These are phyloP conservation scores for Nestor notabilis DNA, from an alignment of 2,113 vertebrate species.

Conservation along the genomic window DNA sequence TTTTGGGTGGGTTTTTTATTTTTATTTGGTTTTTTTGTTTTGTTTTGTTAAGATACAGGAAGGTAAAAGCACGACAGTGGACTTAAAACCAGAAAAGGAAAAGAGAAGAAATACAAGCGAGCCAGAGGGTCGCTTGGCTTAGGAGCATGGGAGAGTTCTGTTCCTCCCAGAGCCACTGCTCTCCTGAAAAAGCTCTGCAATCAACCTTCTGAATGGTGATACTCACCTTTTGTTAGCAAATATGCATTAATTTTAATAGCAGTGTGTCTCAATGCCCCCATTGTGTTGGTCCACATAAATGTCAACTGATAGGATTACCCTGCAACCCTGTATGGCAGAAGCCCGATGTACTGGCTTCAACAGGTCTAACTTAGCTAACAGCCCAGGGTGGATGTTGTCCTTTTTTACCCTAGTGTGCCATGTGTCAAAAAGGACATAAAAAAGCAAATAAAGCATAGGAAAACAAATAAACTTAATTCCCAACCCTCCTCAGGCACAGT, in stretches of 20 bases:
- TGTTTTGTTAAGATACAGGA: background rate
- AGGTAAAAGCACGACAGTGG: background rate
- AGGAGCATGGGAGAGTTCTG: background rate
- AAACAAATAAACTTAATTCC: background rate
- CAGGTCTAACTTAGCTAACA: background rate
- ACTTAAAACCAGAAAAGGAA: background rate
- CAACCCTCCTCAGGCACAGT: background rate
- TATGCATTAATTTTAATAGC: background rate
- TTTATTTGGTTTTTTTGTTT: background rate
- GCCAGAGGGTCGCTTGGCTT: rapidly evolving
- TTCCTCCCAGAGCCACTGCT: background rate
- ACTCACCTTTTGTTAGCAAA: background rate
- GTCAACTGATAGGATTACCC: background rate
- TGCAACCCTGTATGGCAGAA: background rate
- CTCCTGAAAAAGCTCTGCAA: background rate
- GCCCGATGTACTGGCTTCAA: background rate
- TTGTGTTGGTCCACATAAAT: background rate
- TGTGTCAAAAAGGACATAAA: background rate
- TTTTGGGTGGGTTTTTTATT: no score
- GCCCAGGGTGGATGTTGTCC: background rate
- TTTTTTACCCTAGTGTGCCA: background rate
- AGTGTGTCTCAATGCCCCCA: background rate
- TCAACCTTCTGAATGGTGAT: background rate
- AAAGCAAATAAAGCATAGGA: background rate
- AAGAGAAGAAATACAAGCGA: slow-evolving; percentile 1